Evolutionary conservation across 2,888 invertebrate species (phyloP), one percentile per base, ranked within the genome.

Genomic region (Glaucopsyche alexis): DNA sequence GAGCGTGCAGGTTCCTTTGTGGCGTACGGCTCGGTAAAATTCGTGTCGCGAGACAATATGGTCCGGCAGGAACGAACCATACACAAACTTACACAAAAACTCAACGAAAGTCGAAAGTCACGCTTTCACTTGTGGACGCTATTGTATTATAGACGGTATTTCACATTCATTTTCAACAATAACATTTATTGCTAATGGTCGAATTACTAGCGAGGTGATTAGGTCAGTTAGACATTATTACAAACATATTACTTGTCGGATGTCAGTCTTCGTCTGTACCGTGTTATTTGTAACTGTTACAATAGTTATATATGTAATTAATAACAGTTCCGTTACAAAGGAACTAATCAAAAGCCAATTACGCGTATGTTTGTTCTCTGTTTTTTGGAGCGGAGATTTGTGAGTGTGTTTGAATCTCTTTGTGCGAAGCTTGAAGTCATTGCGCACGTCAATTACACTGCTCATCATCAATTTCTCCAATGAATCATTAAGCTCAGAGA

Each of bases 91-190:
- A 83, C 81, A 91, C 91, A 92, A 92, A 92, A 92, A 91, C 87
- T 86, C 87, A 90, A 92, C 87, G 92, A 91, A 91, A 91, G 91
- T 91, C 86, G 92, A 93, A 91, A 93, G 92, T 90, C 83, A 87
- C 87, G 89, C 92, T 93, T 93, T 93, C 92, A 92, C 92, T 92
- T 84, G 90, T 85, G 85, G 84, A 82, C 87, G 82, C 85, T 85
- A 87, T 87, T 87, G 89, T 88, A 86, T 85, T 85, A 85, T 83
- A 83, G 82, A 76, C 75, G 73, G 77, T 75, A 78, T 76, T 74
- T 77, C 77, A 79, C 75, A 79, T 77, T 85, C 87, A 85, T 87
- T 88, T 89, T 86, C 84, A 83, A 87, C 86, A 86, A 84, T 82
- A 80, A 77, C 75, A 79, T 80, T 80, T 80, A 77, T 75, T 76